A percentile compares a stretch with the other conserved stretches of the same genome.
phyloP scores from a whole-genome alignment of 2,888 invertebrate species.

The Rosalia funebris region DNA sequence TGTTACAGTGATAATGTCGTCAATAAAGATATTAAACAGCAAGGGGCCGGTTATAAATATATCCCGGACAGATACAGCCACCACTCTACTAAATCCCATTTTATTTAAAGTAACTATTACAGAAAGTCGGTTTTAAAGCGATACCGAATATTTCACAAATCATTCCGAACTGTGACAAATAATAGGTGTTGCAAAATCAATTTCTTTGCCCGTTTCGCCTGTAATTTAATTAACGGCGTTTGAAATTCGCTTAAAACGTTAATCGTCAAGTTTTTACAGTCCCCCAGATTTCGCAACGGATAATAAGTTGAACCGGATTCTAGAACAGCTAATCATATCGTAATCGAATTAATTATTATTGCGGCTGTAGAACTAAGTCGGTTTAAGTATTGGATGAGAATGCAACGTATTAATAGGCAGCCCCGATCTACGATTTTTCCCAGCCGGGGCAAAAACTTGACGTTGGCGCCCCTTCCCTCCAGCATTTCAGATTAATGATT shows the following conservation, averaged over 20 bases:
- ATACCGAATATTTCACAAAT: not conserved
- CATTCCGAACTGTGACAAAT: slow-evolving; percentile 1
- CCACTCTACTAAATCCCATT: too few relatives aligned
- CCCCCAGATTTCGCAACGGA: not conserved
- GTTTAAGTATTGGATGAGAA: too few relatives aligned
- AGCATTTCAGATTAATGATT: too few relatives aligned
- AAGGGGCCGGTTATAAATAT: too few relatives aligned
- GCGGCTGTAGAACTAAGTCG: not conserved
- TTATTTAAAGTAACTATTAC: too few relatives aligned
- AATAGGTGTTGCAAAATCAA: not conserved
- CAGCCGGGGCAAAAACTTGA: too few relatives aligned
- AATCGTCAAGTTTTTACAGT: not conserved
- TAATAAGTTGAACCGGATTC: not conserved
- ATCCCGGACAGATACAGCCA: too few relatives aligned
- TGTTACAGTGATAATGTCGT: too few relatives aligned
- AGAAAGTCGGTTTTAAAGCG: not conserved
- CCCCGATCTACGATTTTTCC: too few relatives aligned
- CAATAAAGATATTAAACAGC: too few relatives aligned
- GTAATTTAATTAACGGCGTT: slow-evolving; percentile 2
- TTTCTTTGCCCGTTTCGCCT: not conserved
- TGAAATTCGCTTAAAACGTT: not conserved
- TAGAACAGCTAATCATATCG: not conserved
- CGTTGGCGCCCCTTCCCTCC: too few relatives aligned
- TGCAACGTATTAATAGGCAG: too few relatives aligned
- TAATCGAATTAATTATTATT: not conserved